A percentile compares a stretch with the other conserved stretches of the same genome.
Evolutionary conservation across 2,888 invertebrate species (phyloP).

Genomic region (Proisotoma minuta): DNA sequence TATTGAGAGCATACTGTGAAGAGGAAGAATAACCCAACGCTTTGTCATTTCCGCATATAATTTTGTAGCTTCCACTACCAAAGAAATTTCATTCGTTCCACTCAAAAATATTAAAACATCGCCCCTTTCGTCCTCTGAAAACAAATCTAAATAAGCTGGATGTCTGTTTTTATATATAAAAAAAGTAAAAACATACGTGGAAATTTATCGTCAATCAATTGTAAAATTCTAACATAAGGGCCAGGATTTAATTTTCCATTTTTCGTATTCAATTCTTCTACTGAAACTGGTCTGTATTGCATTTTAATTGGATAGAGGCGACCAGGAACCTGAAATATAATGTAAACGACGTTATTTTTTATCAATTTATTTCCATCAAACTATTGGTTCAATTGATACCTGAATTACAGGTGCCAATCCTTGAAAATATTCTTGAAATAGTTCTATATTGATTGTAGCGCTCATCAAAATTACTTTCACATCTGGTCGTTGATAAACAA

Average conservation of each 20-base stretch:
- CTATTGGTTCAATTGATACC: slow-evolving; percentile 52
- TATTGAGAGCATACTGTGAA: slow-evolving; percentile 88
- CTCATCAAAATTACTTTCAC: slow-evolving; percentile 95
- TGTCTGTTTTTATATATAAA: slow-evolving; percentile 9
- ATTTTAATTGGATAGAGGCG: slow-evolving; percentile 88
- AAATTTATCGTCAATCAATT: slow-evolving; percentile 85
- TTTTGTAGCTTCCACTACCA: slow-evolving; percentile 77
- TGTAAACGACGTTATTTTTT: not conserved
- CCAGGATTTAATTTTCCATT: slow-evolving; percentile 79
- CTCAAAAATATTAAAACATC: slow-evolving; percentile 93
- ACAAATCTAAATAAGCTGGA: slow-evolving; percentile 4
- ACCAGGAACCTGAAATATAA: slow-evolving; percentile 72
- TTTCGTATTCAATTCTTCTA: slow-evolving; percentile 59
- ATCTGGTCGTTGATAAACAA: slow-evolving; percentile 70
- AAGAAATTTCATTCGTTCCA: slow-evolving; percentile 86
- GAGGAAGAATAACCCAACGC: slow-evolving; percentile 85
- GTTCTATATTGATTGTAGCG: slow-evolving; percentile 92
- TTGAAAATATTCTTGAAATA: slow-evolving; percentile 86
- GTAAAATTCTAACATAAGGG: slow-evolving; percentile 87
- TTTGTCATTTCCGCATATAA: slow-evolving; percentile 71
- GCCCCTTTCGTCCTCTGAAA: slow-evolving; percentile 72
- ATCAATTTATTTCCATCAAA: slow-evolving; percentile 16
- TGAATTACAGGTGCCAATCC: slow-evolving; percentile 77
- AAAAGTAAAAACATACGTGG: slow-evolving; percentile 56
- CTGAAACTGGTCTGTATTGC: slow-evolving; percentile 70